Percentiles rank a stretch among this genome's conserved stretches.
phyloP scores from a whole-genome alignment of 2,888 invertebrate species.

The Plebejus melissa region DNA sequence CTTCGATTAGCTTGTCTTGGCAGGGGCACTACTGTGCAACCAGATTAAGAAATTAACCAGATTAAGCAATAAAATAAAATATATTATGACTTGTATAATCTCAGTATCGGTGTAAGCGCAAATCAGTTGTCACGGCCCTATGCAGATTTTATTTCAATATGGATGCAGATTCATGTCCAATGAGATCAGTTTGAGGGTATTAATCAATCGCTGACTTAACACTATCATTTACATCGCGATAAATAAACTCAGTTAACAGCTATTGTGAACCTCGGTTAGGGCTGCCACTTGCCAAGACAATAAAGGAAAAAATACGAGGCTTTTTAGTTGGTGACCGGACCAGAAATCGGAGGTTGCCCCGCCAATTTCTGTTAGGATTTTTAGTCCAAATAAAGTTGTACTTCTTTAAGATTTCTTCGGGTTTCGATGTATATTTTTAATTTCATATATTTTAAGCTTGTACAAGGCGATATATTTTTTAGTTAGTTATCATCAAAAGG shows the following conservation, averaged over 20 bases:
- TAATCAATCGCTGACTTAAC: slow-evolving; percentile 34
- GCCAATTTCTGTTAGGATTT: too few species aligned
- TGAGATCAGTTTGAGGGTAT: slow-evolving; percentile 36
- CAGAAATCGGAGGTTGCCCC: too few species aligned
- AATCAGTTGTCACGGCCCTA: slow-evolving; percentile 3
- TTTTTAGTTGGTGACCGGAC: background rate
- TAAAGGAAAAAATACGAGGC: background rate
- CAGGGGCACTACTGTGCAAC: too few species aligned
- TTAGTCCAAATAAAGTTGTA: too few species aligned
- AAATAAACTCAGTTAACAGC: slow-evolving; percentile 22
- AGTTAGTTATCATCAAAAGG: too few species aligned
- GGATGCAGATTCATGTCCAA: slow-evolving; percentile 7
- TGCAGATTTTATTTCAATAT: slow-evolving; percentile 7
- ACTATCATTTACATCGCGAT: slow-evolving; percentile 25
- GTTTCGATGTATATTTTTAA: too few species aligned
- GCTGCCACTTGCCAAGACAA: background rate
- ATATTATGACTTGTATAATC: background rate
- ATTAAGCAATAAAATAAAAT: background rate
- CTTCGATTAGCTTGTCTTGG: too few species aligned
- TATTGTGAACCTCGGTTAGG: background rate
- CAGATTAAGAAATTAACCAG: too few species aligned
- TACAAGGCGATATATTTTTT: too few species aligned
- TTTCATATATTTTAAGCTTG: too few species aligned
- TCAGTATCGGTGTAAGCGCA: background rate
- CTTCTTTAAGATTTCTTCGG: too few species aligned